A percentile compares a stretch with the other conserved stretches of the same genome.
Evolutionary conservation across 2,113 vertebrate species (phyloP).

Genomic region (Lampris incognitus): DNA sequence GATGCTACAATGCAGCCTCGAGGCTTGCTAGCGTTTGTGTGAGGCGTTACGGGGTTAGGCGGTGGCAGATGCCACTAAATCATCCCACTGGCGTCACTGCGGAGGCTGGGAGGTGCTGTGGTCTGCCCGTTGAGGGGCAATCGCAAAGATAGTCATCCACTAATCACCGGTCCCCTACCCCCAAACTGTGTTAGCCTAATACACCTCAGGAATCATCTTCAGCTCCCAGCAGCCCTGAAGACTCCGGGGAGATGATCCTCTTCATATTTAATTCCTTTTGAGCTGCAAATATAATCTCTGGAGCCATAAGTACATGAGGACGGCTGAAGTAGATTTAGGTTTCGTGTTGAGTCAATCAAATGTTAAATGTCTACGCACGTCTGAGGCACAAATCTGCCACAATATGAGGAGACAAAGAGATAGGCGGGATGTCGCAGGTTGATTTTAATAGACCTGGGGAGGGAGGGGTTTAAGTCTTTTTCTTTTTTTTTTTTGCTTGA

Average conservation of each 20-base stretch:
- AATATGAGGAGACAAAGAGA: slow-evolving; percentile 26
- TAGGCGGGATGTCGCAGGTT: slow-evolving; percentile 18
- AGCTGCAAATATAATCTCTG: slow-evolving; percentile 18
- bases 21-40: slow-evolving; percentile 38
- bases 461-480: slow-evolving; percentile 22
- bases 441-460: slow-evolving; percentile 44
- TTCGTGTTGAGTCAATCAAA: slow-evolving; percentile 56
- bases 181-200: slow-evolving; percentile 67
- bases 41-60: slow-evolving; percentile 18
- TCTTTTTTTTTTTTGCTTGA: slow-evolving; percentile 31
- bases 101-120: slow-evolving; percentile 31
- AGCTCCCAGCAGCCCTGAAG: slow-evolving; percentile 31
- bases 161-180: slow-evolving; percentile 44
- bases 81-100: slow-evolving; percentile 4
- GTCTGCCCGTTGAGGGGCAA: slow-evolving; percentile 14
- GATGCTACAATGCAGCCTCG: slow-evolving; percentile 36
- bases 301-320: slow-evolving; percentile 34
- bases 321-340: slow-evolving; percentile 49
- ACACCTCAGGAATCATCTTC: slow-evolving; percentile 52
- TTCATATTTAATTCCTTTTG: slow-evolving; percentile 57
- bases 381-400: slow-evolving; percentile 25
- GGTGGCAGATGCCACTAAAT: slow-evolving; percentile 11
- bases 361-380: slow-evolving; percentile 40
- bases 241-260: slow-evolving; percentile 30
- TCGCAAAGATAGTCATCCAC: slow-evolving; percentile 42